Conservation (phyloP, 2,888 invertebrate genomes). For the Philopedon plagiatum region DNA sequence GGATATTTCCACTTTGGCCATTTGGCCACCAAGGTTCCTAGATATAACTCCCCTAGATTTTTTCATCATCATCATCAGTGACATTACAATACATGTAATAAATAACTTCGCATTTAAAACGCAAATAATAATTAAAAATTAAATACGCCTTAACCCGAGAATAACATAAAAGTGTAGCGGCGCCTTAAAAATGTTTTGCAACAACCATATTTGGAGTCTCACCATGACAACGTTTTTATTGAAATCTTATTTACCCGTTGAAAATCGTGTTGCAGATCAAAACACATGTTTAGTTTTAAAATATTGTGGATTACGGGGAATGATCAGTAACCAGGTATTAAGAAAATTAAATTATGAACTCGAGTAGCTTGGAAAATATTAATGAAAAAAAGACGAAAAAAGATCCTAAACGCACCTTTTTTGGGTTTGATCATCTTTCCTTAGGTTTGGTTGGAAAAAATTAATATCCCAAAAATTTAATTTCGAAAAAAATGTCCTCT, state of each 20-base stretch:
- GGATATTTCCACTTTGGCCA: no score
- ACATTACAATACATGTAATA: neutral
- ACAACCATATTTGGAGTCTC: constrained; percentile 20
- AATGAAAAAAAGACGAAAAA: no score
- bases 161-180: constrained; percentile 7
- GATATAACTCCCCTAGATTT: neutral
- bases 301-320: no score
- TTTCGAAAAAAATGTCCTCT: no score
- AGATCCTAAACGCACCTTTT: no score
- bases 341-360: no score
- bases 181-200: constrained; percentile 25
- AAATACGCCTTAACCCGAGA: neutral
- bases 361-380: no score
- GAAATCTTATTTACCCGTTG: constrained; percentile 11
- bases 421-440: no score
- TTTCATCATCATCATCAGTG: neutral
- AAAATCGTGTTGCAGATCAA: constrained; percentile 10
- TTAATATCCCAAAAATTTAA: no score
- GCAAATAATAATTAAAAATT: constrained; percentile 12
- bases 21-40: no score
- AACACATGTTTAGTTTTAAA: constrained; percentile 2
- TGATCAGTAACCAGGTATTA: no score
- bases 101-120: neutral
- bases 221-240: constrained; percentile 24
- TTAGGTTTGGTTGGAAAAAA: no score